Percentiles rank a stretch among this genome's conserved stretches.
phyloP scores from a whole-genome alignment of 2,888 invertebrate genomes.

The Silvanus unidentatus region DNA sequence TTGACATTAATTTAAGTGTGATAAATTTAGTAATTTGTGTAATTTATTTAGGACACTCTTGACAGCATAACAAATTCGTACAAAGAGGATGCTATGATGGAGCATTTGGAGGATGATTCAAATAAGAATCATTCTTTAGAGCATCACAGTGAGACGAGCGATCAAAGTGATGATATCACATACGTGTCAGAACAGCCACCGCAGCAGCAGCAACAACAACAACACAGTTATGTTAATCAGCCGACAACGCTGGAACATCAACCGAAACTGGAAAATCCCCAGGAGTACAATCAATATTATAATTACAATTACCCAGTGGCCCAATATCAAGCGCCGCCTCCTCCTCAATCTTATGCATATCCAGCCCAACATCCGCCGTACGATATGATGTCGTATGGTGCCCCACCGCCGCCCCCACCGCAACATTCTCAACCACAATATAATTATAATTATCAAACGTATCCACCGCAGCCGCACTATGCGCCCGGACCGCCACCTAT shows the following conservation, averaged over 20 bases:
- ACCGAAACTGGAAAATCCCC: slow-evolving; percentile 10
- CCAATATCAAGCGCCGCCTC: slow-evolving; percentile 27
- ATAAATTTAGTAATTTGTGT: not conserved
- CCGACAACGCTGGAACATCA: not conserved
- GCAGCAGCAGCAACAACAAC: slow-evolving; percentile 14
- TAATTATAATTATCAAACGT: slow-evolving; percentile 37
- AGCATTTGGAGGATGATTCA: slow-evolving; percentile 28
- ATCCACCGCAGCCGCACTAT: slow-evolving; percentile 36
- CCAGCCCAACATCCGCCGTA: slow-evolving; percentile 38
- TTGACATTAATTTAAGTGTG: slow-evolving; percentile 22
- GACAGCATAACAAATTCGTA: slow-evolving; percentile 43
- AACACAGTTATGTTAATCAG: slow-evolving; percentile 13
- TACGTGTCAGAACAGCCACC: slow-evolving; percentile 36
- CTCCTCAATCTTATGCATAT: slow-evolving; percentile 36
- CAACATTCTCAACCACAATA: slow-evolving; percentile 32
- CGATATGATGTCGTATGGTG: slow-evolving; percentile 33
- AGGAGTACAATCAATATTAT: slow-evolving; percentile 25
- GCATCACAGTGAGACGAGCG: slow-evolving; percentile 27
- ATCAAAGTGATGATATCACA: slow-evolving; percentile 36
- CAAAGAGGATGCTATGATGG: slow-evolving; percentile 31
- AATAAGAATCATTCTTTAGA: slow-evolving; percentile 2
- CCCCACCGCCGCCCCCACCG: slow-evolving; percentile 21
- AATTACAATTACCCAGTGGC: slow-evolving; percentile 28
- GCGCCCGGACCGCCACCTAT: slow-evolving; percentile 29
- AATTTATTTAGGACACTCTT: slow-evolving; percentile 34